These are phyloP conservation scores for Chrysolina haemoptera DNA, from an alignment of 2,888 invertebrate genomes.

Conservation along the genomic window DNA sequence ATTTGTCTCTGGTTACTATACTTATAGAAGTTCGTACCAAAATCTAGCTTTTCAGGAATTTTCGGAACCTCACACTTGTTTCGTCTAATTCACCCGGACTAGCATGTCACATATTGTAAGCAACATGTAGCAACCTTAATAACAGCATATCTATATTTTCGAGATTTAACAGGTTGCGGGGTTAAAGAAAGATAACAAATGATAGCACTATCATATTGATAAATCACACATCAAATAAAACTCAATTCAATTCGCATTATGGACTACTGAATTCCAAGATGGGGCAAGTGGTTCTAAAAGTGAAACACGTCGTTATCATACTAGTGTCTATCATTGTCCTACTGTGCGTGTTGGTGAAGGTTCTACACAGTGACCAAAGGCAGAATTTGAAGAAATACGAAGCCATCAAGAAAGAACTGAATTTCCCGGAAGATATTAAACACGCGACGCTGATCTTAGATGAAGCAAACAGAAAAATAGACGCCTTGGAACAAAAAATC, in stretches of 20 bases:
- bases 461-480: constrained; percentile 77
- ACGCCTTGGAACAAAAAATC: constrained; percentile 81
- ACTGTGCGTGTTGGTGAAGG: not conserved
- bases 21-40: no score
- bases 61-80: no score
- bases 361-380: constrained; percentile 15
- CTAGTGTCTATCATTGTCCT: not conserved
- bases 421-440: constrained; percentile 56
- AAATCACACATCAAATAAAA: constrained; percentile 11
- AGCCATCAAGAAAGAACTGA: constrained; percentile 44
- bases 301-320: not conserved
- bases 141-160: not conserved
- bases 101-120: not conserved
- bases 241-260: not conserved
- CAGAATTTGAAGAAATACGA: constrained; percentile 47
- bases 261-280: not conserved
- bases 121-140: no score
- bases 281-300: constrained; percentile 3
- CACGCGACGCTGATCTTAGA: constrained; percentile 66
- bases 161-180: not conserved
- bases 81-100: not conserved
- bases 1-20: no score
- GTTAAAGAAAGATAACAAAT: constrained; percentile 11
- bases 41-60: no score
- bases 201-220: constrained; percentile 3